Evolutionary conservation across 2,888 invertebrate genomes (phyloP).

Genomic region (Ptycholaimellus sp.): DNA sequence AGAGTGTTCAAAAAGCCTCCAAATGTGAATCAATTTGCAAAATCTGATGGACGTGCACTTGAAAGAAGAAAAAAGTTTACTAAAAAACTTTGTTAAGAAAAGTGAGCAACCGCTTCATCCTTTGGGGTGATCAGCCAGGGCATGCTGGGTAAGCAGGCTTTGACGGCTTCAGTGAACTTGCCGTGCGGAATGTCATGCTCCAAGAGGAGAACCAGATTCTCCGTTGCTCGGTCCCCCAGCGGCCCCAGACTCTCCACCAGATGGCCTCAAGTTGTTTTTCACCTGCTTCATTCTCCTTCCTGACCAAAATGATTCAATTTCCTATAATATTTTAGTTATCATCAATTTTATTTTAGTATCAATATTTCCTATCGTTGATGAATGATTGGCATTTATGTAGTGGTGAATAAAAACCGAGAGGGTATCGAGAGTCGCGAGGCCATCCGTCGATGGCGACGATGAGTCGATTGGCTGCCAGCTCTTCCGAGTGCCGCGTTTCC

Average conservation of each 20-base stretch:
- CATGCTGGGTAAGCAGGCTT: slow-evolving; percentile 61
- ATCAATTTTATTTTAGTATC: not conserved
- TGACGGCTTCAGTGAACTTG: slow-evolving; percentile 73
- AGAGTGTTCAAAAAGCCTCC: not conserved
- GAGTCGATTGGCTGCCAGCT: slow-evolving; percentile 39
- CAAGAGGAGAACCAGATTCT: slow-evolving; percentile 77
- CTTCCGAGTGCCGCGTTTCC: slow-evolving; percentile 52
- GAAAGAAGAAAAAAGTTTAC: not conserved
- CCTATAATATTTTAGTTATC: not conserved
- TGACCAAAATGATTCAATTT: no score
- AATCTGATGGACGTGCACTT: not conserved
- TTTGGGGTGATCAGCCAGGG: slow-evolving; percentile 72
- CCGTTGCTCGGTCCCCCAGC: slow-evolving; percentile 75
- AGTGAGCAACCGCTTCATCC: no score
- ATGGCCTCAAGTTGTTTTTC: slow-evolving; percentile 41
- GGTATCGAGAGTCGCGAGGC: slow-evolving; percentile 40
- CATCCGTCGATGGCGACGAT: slow-evolving; percentile 87
- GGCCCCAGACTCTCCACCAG: slow-evolving; percentile 74
- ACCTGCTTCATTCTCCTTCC: no score
- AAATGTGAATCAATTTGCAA: not conserved
- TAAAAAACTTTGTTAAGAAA: no score
- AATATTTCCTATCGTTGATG: not conserved
- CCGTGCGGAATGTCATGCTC: slow-evolving; percentile 93
- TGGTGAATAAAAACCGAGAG: no score
- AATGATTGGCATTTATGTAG: not conserved